Evolutionary conservation across 2,113 vertebrate species (phyloP), one percentile per base, ranked within the genome.

Genomic region (Channa maculata): DNA sequence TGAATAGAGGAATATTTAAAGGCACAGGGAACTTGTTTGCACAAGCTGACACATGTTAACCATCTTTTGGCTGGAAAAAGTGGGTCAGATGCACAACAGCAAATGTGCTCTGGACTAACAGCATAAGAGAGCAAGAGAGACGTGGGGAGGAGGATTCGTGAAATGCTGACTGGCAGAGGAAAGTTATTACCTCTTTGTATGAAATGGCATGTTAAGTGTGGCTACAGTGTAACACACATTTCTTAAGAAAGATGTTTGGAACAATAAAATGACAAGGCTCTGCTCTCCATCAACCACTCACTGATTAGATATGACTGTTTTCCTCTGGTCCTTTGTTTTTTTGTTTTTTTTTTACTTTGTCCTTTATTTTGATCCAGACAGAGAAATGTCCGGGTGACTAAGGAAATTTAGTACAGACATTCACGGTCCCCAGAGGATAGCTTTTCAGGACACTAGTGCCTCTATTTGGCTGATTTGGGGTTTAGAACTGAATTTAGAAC

Each of bases 51-150:
- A 86, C 78, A 85, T 85, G 82, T 89, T 90, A 80, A 82, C 66
- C 77, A 72, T 92, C 80, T 85, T 88, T 88, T 88, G 82, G 64
- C 71, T 86, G 83, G 75, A 85, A 83, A 90, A 91, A 87, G 65
- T 92, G 83, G 87, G 89, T 88, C 89, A 88, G 73, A 72, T 33
- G 10, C 64, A 65, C 58, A 52, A 52, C 61, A 77, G 82, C 62
- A 33, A 88, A 75, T 73, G 70, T 82, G 86, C 50, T 46, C 71
- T 7, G 54, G 51, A 53, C 80, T 39, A 71, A 87, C 77, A 80
- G 71, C 74, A 24, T 24, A 24, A 61, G 82, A 73, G 48, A 81
- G 75, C 70, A 41, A 71, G 44, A 11, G 43, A 87, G 63, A 67
- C 51, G 43, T 49, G 72, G 54, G 58, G 71, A 65, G 77, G 49